These are phyloP conservation scores for Acropternis orthonyx DNA, from an alignment of 2,797 vertebrate species.

Conservation along the genomic window DNA sequence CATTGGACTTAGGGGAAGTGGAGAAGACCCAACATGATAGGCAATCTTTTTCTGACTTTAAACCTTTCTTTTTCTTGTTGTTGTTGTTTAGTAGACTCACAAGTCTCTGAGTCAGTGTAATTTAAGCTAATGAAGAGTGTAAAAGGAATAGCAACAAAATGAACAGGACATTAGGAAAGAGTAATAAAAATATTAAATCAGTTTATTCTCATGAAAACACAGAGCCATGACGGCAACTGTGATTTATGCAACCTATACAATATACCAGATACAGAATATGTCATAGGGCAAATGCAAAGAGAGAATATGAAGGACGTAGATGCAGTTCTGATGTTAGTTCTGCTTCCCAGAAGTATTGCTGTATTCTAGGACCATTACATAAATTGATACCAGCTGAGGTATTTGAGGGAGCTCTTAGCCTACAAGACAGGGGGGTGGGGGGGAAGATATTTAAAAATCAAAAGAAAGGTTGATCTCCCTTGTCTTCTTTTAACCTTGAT, in stretches of 20 bases:
- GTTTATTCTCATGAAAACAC: not conserved
- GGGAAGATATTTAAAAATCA: not conserved
- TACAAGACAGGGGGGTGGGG: not conserved
- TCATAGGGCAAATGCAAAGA: not conserved
- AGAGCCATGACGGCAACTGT: not conserved
- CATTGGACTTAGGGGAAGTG: slow-evolving; percentile 34
- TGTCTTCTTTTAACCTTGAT: not conserved
- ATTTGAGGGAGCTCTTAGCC: not conserved
- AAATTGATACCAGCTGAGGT: not conserved
- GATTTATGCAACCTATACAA: not conserved
- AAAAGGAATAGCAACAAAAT: slow-evolving; percentile 8
- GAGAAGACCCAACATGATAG: not conserved
- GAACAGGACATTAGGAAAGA: not conserved
- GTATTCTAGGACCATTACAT: not conserved
- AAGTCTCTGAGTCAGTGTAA: not conserved
- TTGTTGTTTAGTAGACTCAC: not conserved
- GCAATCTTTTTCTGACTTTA: slow-evolving; percentile 5
- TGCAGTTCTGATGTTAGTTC: not conserved
- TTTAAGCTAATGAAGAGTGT: slow-evolving; percentile 32
- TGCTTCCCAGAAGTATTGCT: not conserved
- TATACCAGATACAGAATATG: not conserved
- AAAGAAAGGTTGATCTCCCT: not conserved
- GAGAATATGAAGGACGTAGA: not conserved
- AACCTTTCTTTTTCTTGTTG: not conserved
- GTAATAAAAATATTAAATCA: slow-evolving; percentile 16